Percentiles rank a stretch among this genome's conserved stretches.
Evolutionary conservation across 2,888 invertebrate genomes (phyloP).

Genomic region (Sinohyriopsis cumingii): DNA sequence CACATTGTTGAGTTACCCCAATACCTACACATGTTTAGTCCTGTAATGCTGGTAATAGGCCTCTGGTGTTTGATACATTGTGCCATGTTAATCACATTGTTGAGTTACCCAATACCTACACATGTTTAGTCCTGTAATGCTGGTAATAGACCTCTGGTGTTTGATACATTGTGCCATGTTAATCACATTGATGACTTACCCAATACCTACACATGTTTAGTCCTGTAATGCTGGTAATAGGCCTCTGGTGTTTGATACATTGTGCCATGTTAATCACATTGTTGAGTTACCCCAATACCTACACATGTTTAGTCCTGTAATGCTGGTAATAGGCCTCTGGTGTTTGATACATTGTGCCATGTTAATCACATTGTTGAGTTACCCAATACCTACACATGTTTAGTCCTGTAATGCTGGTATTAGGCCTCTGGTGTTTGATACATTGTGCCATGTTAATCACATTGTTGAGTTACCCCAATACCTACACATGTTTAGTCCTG

Average conservation of each 20-base stretch:
- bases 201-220: slow-evolving; percentile 25
- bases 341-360: no score
- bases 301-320: slow-evolving; percentile 31
- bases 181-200: no score
- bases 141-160: slow-evolving; percentile 30
- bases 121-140: slow-evolving; percentile 25
- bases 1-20: no score
- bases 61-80: slow-evolving; percentile 32
- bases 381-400: slow-evolving; percentile 22
- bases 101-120: slow-evolving; percentile 11
- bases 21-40: slow-evolving; percentile 26
- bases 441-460: no score
- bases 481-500: slow-evolving; percentile 29
- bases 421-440: slow-evolving; percentile 28
- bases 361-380: no score
- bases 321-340: slow-evolving; percentile 25
- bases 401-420: slow-evolving; percentile 27
- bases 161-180: no score
- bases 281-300: neutral
- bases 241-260: slow-evolving; percentile 29
- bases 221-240: slow-evolving; percentile 28
- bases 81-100: no score
- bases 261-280: no score
- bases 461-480: neutral
- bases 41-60: slow-evolving; percentile 27